Evolutionary conservation across 2,797 vertebrate species (phyloP).

Genomic region (Gambelia wislizenii): DNA sequence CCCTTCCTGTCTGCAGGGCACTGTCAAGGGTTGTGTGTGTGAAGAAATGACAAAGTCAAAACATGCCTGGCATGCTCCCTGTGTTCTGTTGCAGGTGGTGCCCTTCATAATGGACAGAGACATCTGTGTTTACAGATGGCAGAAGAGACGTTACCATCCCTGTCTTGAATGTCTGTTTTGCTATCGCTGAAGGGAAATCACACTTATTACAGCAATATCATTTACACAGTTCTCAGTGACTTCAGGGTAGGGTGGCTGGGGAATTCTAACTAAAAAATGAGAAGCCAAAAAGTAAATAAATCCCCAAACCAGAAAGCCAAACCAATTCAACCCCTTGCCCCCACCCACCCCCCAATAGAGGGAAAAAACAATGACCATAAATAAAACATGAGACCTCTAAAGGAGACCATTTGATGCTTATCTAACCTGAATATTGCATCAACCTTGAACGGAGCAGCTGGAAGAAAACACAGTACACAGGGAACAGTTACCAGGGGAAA

Average conservation of each 20-base stretch:
- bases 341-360: too few relatives aligned
- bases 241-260: conserved; percentile 8
- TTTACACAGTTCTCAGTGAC: conserved; percentile 41
- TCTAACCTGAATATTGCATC: conserved; percentile 62
- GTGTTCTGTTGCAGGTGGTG: neutral
- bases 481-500: conserved; percentile 47
- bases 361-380: conserved; percentile 68
- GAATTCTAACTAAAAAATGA: conserved; percentile 27
- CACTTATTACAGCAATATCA: conserved; percentile 25
- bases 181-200: conserved; percentile 13
- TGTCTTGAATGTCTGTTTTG: conserved; percentile 16
- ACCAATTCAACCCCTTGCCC: neutral
- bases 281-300: neutral
- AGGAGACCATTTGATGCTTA: conserved; percentile 62
- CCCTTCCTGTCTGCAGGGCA: neutral
- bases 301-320: too few relatives aligned
- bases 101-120: neutral
- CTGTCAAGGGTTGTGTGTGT: neutral
- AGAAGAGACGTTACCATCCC: neutral
- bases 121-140: conserved; percentile 20
- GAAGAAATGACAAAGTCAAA: neutral
- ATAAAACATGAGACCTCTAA: conserved; percentile 73
- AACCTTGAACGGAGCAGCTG: conserved; percentile 54
- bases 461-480: conserved; percentile 42
- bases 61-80: neutral